Base-by-base conservation (phyloP, 1,140 invertebrate genomes). In the Drosophila nikananu region DNA sequence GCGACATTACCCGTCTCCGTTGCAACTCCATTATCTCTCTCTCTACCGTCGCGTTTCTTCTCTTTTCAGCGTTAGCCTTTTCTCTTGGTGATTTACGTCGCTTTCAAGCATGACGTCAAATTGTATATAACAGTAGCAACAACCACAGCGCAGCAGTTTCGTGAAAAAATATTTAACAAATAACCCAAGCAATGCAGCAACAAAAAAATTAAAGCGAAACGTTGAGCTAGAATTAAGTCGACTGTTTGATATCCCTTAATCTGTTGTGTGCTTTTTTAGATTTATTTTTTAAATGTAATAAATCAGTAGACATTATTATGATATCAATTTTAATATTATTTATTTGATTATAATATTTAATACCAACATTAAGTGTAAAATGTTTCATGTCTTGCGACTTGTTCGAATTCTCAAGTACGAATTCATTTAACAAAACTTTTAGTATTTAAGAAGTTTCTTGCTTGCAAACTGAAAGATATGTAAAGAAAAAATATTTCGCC, bases 41-140 rank as follows among this genome's bases (percentile, higher is more conserved):
- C 32, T 54, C 25, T 39, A 10, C 10, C 59, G 8, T 10, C 12
- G 32, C 41, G 32, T 30, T 23, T 8, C 23, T 15, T 39, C 21
- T 57, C 42, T n/a, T 17, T 62, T 51, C 25, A 41, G 49, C 61
- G 41, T 67, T 75, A 57, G 60, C 48, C 58, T 81, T 72, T 78
- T 74, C 64, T 65, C 65, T 67, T 71, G 74, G 59, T 81, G 86
- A 87, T 87, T 90, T 87, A 87, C 86, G 73, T 79, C 57, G 74
- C 77, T 81, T 89, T 90, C 73, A 84, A 81, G 84, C 84, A 87
- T 87, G 86, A 87, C 84, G 84, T 87, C 84, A 87, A 87, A 84
- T 87, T 81, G 84, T 84, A 77, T 67, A 68, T 51, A 44, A 27
- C 59, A 74, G 32, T 49, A 71, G 57, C 57, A 80, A 63, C 66